A percentile compares a stretch with the other conserved stretches of the same genome.
Evolutionary conservation across 2,113 vertebrate genomes (phyloP).

Genomic region (Vanacampus margaritifer): DNA sequence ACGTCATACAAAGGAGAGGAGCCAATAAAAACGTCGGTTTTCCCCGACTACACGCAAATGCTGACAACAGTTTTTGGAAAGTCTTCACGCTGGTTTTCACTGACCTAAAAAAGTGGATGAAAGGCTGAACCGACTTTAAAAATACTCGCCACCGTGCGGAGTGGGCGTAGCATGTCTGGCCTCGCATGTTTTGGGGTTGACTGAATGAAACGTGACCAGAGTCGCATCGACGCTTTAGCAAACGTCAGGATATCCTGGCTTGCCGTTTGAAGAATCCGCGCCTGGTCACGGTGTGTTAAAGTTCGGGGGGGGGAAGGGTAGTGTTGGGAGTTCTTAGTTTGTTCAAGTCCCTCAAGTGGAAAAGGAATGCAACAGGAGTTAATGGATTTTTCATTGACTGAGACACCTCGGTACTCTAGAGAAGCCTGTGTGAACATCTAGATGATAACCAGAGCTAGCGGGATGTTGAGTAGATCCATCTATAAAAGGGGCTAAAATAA

Average conservation of each 20-base stretch:
- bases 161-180: slow-evolving; percentile 19
- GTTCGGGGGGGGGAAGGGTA: background rate
- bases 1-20: background rate
- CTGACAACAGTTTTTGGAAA: slow-evolving; percentile 8
- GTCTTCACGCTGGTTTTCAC: slow-evolving; percentile 2
- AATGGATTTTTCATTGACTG: slow-evolving; percentile 34
- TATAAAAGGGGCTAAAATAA: slow-evolving; percentile 15
- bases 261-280: slow-evolving; percentile 60
- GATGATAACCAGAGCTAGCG: slow-evolving; percentile 25
- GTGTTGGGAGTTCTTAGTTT: slow-evolving; percentile 45
- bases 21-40: slow-evolving; percentile 7
- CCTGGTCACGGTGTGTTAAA: slow-evolving; percentile 33
- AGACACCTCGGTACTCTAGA: slow-evolving; percentile 30
- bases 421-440: slow-evolving; percentile 61
- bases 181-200: slow-evolving; percentile 14
- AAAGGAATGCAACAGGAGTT: slow-evolving; percentile 53
- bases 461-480: slow-evolving; percentile 12
- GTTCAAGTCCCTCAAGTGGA: slow-evolving; percentile 49
- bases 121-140: background rate
- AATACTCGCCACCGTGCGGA: background rate
- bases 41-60: slow-evolving; percentile 4
- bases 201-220: slow-evolving; percentile 26
- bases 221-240: slow-evolving; percentile 23
- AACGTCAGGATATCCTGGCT: slow-evolving; percentile 54
- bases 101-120: slow-evolving; percentile 5